phyloP scores from a whole-genome alignment of 2,888 invertebrate genomes.

The Rapana venosa region DNA sequence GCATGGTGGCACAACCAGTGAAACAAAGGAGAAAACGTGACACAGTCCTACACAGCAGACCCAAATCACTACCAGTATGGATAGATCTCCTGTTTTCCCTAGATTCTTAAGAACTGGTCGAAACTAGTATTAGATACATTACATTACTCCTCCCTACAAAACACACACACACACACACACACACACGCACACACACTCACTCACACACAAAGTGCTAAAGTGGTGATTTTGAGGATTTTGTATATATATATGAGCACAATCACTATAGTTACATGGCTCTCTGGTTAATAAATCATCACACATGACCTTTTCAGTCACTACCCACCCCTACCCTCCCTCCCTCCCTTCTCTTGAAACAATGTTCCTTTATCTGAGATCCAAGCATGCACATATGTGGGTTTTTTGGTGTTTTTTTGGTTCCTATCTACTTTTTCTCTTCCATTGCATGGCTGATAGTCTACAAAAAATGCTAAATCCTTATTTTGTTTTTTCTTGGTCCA shows the following conservation, averaged over 20 bases:
- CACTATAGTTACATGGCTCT: background rate
- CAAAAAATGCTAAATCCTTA: too few species aligned
- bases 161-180: conserved; percentile 21
- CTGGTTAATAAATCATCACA: background rate
- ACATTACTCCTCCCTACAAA: background rate
- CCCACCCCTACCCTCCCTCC: too few species aligned
- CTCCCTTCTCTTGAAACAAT: too few species aligned
- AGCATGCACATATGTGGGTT: too few species aligned
- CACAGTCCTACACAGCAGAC: too few species aligned
- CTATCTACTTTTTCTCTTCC: too few species aligned
- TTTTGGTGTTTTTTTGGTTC: too few species aligned
- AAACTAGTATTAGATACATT: background rate
- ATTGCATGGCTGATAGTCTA: too few species aligned
- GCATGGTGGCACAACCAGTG: background rate
- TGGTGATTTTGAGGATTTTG: background rate
- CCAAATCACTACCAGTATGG: too few species aligned
- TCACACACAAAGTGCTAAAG: background rate
- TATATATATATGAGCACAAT: background rate
- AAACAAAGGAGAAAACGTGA: background rate
- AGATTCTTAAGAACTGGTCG: background rate
- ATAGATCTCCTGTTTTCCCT: background rate
- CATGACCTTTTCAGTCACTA: too few species aligned
- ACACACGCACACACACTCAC: background rate
- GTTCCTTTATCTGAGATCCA: too few species aligned
- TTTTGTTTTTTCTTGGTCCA: too few species aligned